These are phyloP conservation scores for Glaucopsyche alexis DNA, from an alignment of 2,888 invertebrate species.

Conservation along the genomic window DNA sequence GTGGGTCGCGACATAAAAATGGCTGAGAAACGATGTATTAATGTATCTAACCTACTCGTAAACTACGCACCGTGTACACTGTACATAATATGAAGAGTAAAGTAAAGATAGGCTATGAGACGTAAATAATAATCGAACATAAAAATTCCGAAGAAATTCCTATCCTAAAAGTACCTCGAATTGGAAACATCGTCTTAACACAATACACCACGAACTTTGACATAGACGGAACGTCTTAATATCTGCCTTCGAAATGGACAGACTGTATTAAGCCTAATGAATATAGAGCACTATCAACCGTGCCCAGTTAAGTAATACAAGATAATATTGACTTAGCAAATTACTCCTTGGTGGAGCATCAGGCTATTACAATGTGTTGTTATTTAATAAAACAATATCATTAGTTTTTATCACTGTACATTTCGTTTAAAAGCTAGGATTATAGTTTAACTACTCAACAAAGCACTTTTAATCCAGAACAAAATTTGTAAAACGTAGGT, in stretches of 20 bases:
- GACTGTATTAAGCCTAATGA: slow-evolving; percentile 16
- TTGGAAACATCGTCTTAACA: neutral
- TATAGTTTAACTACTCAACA: neutral
- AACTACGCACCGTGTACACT: too few relatives aligned
- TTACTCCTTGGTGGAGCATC: slow-evolving; percentile 7
- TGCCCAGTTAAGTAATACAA: neutral
- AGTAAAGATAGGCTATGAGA: too few relatives aligned
- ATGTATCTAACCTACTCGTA: too few relatives aligned
- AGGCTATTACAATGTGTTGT: neutral
- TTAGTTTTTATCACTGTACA: neutral
- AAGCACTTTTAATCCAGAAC: neutral
- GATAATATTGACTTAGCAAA: slow-evolving; percentile 18
- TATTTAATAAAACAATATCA: neutral
- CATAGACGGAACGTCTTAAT: slow-evolving; percentile 7
- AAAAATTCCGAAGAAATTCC: neutral
- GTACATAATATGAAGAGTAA: too few relatives aligned
- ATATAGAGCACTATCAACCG: slow-evolving; percentile 5
- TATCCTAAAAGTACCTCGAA: neutral
- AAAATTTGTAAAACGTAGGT: neutral
- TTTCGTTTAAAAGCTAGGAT: neutral
- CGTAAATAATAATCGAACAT: too few relatives aligned
- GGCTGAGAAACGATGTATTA: too few relatives aligned
- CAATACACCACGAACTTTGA: neutral
- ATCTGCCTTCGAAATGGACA: slow-evolving; percentile 12
- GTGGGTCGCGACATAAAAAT: too few relatives aligned